These are phyloP conservation scores for Sphecodes monilicornis DNA, from an alignment of 2,888 invertebrate species.

Conservation along the genomic window DNA sequence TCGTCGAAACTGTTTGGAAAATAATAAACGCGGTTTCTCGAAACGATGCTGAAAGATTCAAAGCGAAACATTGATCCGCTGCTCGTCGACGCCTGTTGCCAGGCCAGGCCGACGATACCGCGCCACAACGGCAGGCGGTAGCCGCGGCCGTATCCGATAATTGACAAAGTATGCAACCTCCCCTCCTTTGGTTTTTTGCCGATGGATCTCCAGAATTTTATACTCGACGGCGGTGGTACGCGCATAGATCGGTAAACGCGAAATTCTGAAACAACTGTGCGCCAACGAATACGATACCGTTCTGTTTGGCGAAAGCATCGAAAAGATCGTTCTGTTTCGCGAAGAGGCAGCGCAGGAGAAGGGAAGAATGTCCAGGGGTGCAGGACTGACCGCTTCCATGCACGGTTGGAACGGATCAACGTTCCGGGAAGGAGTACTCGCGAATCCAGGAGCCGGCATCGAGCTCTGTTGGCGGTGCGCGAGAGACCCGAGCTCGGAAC, in stretches of 20 bases:
- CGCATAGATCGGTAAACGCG: not conserved
- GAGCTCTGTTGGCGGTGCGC: not conserved
- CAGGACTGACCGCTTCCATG: conserved; percentile 27
- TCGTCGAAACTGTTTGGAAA: no score
- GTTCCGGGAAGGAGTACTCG: conserved; percentile 25
- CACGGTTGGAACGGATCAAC: conserved; percentile 13
- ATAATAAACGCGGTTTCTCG: not conserved
- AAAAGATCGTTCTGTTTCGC: not conserved
- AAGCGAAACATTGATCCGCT: not conserved
- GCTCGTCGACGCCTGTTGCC: no score
- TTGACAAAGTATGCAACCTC: no score
- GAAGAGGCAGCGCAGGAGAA: not conserved
- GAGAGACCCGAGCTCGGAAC: not conserved
- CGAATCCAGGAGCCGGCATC: not conserved
- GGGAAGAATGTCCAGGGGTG: not conserved
- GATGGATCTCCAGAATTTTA: not conserved
- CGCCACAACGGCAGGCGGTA: no score
- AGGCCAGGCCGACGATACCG: no score
- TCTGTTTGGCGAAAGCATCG: not conserved
- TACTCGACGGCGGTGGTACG: not conserved
- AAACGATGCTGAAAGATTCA: not conserved
- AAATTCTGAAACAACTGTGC: conserved; percentile 22
- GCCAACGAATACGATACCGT: conserved; percentile 26
- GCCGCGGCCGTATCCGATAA: no score
- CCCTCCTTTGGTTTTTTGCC: not conserved